A percentile compares a stretch with the other conserved stretches of the same genome.
These are phyloP conservation scores for Tethea ocularis DNA, from an alignment of 2,888 invertebrate genomes.

Conservation along the genomic window DNA sequence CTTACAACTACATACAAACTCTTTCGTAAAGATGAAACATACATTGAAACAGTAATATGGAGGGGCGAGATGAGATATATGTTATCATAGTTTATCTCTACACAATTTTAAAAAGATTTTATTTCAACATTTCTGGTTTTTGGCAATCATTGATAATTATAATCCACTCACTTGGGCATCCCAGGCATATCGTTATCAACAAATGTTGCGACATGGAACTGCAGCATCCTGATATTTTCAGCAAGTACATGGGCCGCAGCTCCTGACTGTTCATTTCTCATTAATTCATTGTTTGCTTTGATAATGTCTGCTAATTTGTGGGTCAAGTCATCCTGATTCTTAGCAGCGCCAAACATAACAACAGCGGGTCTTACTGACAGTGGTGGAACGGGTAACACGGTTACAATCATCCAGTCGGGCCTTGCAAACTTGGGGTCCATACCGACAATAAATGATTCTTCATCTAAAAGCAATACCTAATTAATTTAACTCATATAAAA, in stretches of 20 bases:
- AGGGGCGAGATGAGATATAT: no score
- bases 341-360: conserved; percentile 99
- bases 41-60: no score
- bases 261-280: conserved; percentile 97
- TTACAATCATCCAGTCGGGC: conserved; percentile 99
- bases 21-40: no score
- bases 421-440: conserved; percentile 99
- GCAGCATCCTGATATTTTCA: conserved; percentile 98
- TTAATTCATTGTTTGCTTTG: conserved; percentile 98
- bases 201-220: conserved; percentile 99
- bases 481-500: not conserved
- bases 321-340: conserved; percentile 99
- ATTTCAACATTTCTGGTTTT: no score
- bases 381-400: conserved; percentile 98
- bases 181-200: conserved; percentile 99
- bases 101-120: no score
- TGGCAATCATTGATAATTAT: no score
- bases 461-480: conserved; percentile 83
- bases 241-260: conserved; percentile 98
- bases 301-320: conserved; percentile 99
- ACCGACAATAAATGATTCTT: conserved; percentile 96
- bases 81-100: no score
- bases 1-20: no score
- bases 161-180: conserved; percentile 88
- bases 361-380: conserved; percentile 98